phyloP scores from a whole-genome alignment of 2,113 vertebrate species.

The Callionymus lyra region DNA sequence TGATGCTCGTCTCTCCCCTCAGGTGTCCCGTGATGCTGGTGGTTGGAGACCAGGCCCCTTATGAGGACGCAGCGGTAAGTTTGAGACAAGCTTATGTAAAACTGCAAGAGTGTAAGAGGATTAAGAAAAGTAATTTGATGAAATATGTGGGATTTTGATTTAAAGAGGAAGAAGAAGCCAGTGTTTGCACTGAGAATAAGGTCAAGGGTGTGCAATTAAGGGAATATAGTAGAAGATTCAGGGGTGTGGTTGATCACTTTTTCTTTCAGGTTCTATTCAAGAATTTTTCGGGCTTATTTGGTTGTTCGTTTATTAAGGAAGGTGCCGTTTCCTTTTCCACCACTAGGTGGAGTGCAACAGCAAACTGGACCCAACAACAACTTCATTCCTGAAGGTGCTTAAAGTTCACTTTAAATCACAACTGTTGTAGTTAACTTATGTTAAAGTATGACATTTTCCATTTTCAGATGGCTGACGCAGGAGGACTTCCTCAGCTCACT shows the following conservation, averaged over 20 bases:
- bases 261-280: no score
- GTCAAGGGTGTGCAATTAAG: no score
- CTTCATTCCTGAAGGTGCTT: conserved; percentile 75
- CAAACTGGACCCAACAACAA: conserved; percentile 78
- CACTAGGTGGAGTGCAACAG: conserved; percentile 80
- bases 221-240: no score
- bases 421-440: neutral
- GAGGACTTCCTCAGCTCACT: conserved; percentile 83
- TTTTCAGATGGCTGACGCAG: conserved; percentile 83
- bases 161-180: no score
- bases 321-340: conserved; percentile 17
- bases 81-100: no score
- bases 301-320: neutral
- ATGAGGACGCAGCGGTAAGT: conserved; percentile 87
- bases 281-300: no score
- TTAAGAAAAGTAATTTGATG: no score
- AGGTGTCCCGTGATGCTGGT: conserved; percentile 91
- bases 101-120: no score
- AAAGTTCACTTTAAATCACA: neutral
- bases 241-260: no score
- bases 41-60: conserved; percentile 85
- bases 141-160: no score
- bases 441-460: neutral
- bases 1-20: neutral
- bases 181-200: no score